These are phyloP conservation scores for Willowsia nigromaculata DNA, from an alignment of 2,888 invertebrate genomes.

Conservation along the genomic window DNA sequence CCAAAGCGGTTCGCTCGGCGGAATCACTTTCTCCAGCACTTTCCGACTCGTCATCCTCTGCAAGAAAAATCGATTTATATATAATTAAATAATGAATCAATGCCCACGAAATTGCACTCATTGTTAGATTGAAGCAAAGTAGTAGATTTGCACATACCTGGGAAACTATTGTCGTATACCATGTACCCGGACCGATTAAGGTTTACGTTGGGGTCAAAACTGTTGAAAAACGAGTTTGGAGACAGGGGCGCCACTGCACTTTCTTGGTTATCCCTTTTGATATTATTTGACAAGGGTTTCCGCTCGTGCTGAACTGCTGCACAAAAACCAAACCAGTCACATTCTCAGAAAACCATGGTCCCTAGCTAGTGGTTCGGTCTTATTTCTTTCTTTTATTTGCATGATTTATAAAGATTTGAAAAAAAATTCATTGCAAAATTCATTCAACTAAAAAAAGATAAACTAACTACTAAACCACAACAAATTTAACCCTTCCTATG, in stretches of 20 bases:
- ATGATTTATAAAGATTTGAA: neutral
- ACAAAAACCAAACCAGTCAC: slow-evolving; percentile 76
- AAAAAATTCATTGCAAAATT: neutral
- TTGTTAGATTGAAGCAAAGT: neutral
- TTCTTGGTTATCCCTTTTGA: slow-evolving; percentile 75
- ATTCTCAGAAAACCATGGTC: slow-evolving; percentile 69
- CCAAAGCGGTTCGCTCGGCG: slow-evolving; percentile 83
- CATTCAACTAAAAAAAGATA: neutral
- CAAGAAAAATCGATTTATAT: neutral
- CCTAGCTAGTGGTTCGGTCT: slow-evolving; percentile 67
- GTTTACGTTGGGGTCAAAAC: slow-evolving; percentile 63
- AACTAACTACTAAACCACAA: neutral
- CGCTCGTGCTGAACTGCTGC: slow-evolving; percentile 79
- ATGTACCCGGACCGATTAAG: slow-evolving; percentile 72
- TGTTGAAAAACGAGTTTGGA: slow-evolving; percentile 73
- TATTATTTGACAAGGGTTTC: slow-evolving; percentile 77
- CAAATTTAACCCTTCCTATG: too few species aligned
- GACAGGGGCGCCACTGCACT: slow-evolving; percentile 74
- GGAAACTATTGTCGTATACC: slow-evolving; percentile 77
- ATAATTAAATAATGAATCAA: neutral
- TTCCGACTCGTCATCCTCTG: slow-evolving; percentile 78
- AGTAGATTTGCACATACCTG: slow-evolving; percentile 66
- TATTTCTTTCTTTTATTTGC: neutral
- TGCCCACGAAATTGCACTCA: neutral
- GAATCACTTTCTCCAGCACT: slow-evolving; percentile 77